Conservation (phyloP, 2,888 invertebrate species). For the Agriopis leucophaearia region DNA sequence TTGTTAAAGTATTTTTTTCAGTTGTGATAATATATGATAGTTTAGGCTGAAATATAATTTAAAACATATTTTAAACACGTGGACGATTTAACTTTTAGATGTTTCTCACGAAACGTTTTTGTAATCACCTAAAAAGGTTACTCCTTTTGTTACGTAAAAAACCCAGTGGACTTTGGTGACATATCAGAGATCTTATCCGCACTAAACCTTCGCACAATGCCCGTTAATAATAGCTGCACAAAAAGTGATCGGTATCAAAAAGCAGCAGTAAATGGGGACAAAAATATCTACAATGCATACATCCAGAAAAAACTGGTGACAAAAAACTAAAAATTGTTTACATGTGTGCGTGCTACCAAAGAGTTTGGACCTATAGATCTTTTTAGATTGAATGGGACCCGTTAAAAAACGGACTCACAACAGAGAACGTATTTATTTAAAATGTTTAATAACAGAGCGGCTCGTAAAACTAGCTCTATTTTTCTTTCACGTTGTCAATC, state of each 20-base stretch:
- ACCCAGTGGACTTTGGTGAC: constrained; percentile 78
- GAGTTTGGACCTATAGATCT: constrained; percentile 76
- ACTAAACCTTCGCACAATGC: constrained; percentile 83
- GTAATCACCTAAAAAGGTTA: constrained; percentile 73
- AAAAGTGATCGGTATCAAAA: constrained; percentile 85
- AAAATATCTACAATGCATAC: constrained; percentile 75
- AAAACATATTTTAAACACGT: constrained; percentile 47
- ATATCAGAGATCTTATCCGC: constrained; percentile 84
- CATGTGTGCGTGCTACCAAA: constrained; percentile 73
- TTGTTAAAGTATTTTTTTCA: background rate
- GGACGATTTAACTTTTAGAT: constrained; percentile 36
- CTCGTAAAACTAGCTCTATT: constrained; percentile 80
- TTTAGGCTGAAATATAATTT: constrained; percentile 32
- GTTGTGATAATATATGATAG: background rate
- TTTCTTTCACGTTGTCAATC: constrained; percentile 79
- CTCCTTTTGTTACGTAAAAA: constrained; percentile 71
- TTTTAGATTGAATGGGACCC: constrained; percentile 69
- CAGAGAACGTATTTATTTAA: constrained; percentile 76
- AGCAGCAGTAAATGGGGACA: constrained; percentile 78
- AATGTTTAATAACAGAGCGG: constrained; percentile 83
- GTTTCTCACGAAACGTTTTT: constrained; percentile 70
- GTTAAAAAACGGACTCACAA: constrained; percentile 71
- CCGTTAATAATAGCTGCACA: constrained; percentile 78
- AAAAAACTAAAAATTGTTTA: constrained; percentile 69
- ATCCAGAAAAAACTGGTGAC: constrained; percentile 67